Evolutionary conservation across 2,797 vertebrate genomes (phyloP), one percentile per base, ranked within the genome.

Genomic region (Cheirogaleus major): DNA sequence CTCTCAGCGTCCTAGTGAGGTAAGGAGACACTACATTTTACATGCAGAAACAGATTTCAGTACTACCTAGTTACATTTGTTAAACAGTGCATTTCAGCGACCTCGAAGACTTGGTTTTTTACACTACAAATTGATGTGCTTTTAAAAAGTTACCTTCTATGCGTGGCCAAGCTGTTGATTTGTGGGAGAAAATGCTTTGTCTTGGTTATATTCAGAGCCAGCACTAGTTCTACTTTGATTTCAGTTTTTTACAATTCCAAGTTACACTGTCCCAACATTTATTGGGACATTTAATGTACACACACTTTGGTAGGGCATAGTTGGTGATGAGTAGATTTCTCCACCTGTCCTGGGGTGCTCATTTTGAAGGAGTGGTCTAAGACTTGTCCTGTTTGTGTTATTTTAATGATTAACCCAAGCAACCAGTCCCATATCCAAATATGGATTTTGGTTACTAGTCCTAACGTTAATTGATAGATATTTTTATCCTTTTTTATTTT

Each of bases 1-100:
- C 99, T 78, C 99, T 99, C 98, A 99, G 99, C 48, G 99, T 99
- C 96, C 99, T 99, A 6, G 99, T 99, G 98, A 99, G 99, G 99
- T 99, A 99, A 98, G 99, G 88, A 61, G 41, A 38, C 48, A 30
- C 14, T 7, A 0, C 7, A 4, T 50, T 43, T 55, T n/a, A 6
- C 1, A 0, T 32, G 5, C 4, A 17, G 18, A 41, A 45, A 38
- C 10, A 41, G 17, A 38, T 63, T 27, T 48, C 14, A 43, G 5
- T 55, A 4, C 59, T 17, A 9, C 25, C 27, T 81, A 0, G 20
- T 70, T 52, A 10, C 6, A 18, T 13, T 0, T 22, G 38, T 35
- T 59, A 10, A 48, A 79, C 43, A 23, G 65, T 32, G 67, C 30
- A 22, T 48, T 89, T 90, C 73, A 52, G 7, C 13, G 45, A 5